Evolutionary conservation across 2,113 vertebrate species (phyloP).

Genomic region (Larimichthys polyactis): DNA sequence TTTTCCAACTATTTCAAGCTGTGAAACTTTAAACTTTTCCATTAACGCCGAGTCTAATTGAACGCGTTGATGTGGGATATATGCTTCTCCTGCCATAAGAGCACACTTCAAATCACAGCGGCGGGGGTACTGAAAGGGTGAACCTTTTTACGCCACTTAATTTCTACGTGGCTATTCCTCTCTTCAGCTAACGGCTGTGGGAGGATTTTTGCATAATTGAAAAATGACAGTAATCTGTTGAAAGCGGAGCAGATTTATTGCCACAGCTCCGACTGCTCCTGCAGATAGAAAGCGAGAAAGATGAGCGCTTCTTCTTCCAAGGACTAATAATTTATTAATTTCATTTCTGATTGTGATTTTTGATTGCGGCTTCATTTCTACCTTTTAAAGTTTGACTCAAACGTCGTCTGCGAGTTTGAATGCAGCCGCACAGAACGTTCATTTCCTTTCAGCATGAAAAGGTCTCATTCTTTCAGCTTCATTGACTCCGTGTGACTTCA

Average conservation of each 20-base stretch:
- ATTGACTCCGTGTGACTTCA: slow-evolving; percentile 4
- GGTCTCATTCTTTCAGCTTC: background rate
- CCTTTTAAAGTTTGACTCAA: slow-evolving; percentile 12
- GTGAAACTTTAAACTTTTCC: slow-evolving; percentile 33
- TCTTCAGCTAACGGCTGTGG: slow-evolving; percentile 39
- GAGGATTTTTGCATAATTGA: slow-evolving; percentile 66
- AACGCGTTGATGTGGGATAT: background rate
- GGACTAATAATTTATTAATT: slow-evolving; percentile 26
- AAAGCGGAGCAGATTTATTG: slow-evolving; percentile 50
- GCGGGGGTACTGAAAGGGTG: slow-evolving; percentile 15
- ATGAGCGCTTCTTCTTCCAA: slow-evolving; percentile 16
- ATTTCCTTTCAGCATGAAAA: slow-evolving; percentile 9
- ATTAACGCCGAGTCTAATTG: slow-evolving; percentile 18
- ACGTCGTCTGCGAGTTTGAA: background rate
- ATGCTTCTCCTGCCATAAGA: background rate
- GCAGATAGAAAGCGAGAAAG: slow-evolving; percentile 35
- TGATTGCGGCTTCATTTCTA: slow-evolving; percentile 12
- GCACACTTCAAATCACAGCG: slow-evolving; percentile 39
- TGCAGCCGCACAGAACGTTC: background rate
- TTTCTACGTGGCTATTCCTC: slow-evolving; percentile 38
- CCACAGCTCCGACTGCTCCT: slow-evolving; percentile 38
- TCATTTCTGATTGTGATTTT: slow-evolving; percentile 19
- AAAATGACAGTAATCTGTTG: slow-evolving; percentile 64
- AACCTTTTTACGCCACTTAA: slow-evolving; percentile 45
- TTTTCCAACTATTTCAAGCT: slow-evolving; percentile 19